A percentile compares a stretch with the other conserved stretches of the same genome.
Evolutionary conservation across 2,888 invertebrate genomes (phyloP).

Genomic region (Copidosoma aretas): DNA sequence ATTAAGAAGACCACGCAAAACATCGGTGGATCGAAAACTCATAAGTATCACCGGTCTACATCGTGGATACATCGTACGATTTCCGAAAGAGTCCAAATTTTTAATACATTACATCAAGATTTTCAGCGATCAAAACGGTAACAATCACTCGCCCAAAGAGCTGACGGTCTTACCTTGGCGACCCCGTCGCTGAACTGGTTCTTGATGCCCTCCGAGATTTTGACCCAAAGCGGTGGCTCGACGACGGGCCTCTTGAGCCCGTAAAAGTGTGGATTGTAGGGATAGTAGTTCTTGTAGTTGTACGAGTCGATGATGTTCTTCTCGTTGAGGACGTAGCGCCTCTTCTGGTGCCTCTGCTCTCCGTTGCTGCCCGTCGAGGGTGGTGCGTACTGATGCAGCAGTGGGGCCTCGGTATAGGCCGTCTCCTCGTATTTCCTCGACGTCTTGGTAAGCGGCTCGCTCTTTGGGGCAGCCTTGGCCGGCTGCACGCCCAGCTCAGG

Average conservation of each 20-base stretch:
- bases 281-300: slow-evolving; percentile 56
- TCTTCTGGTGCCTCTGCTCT: slow-evolving; percentile 58
- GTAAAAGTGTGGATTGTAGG: slow-evolving; percentile 62
- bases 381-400: background rate
- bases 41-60: too few species aligned
- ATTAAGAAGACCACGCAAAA: too few species aligned
- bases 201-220: slow-evolving; percentile 75
- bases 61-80: too few species aligned
- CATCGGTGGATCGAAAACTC: too few species aligned
- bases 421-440: background rate
- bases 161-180: slow-evolving; percentile 61
- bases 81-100: too few species aligned
- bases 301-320: slow-evolving; percentile 54
- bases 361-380: slow-evolving; percentile 11
- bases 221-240: slow-evolving; percentile 75
- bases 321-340: slow-evolving; percentile 58
- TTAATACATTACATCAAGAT: too few species aligned
- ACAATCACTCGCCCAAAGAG: too few species aligned
- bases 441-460: background rate
- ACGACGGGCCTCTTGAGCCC: slow-evolving; percentile 68
- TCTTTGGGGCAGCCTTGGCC: slow-evolving; percentile 64
- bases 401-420: background rate
- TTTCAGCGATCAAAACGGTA: too few species aligned
- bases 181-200: slow-evolving; percentile 76
- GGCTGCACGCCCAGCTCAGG: slow-evolving; percentile 81